Conservation (phyloP, 2,113 vertebrate species). For the Pyrgilauda ruficollis region DNA sequence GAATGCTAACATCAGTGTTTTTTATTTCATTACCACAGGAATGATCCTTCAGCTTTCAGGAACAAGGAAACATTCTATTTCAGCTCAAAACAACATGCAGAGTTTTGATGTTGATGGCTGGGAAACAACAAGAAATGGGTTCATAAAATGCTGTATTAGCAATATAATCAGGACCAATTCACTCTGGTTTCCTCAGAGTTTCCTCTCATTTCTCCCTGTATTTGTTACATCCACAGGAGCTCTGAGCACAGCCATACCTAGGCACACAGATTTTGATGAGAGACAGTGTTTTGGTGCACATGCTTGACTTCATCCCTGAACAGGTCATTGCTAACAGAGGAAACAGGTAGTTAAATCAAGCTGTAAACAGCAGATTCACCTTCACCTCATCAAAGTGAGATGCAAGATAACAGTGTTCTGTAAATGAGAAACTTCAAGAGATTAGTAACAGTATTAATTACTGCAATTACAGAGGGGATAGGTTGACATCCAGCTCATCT, state of each 20-base stretch:
- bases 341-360: background rate
- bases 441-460: background rate
- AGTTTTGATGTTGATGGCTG: background rate
- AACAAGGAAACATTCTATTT: background rate
- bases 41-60: background rate
- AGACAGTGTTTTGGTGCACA: background rate
- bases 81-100: background rate
- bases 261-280: background rate
- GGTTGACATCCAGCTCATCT: background rate
- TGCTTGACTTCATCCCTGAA: background rate
- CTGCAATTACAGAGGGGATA: background rate
- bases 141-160: background rate
- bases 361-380: background rate
- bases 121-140: background rate
- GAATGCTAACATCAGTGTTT: accelerated
- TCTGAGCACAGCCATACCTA: background rate
- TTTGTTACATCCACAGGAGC: background rate
- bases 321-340: background rate
- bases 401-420: background rate
- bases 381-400: background rate
- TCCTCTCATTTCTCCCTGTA: background rate
- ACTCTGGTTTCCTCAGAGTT: background rate
- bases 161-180: background rate
- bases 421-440: background rate
- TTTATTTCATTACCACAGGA: background rate